Evolutionary conservation across 2,888 invertebrate genomes (phyloP).

Genomic region (Hermodice carunculata): DNA sequence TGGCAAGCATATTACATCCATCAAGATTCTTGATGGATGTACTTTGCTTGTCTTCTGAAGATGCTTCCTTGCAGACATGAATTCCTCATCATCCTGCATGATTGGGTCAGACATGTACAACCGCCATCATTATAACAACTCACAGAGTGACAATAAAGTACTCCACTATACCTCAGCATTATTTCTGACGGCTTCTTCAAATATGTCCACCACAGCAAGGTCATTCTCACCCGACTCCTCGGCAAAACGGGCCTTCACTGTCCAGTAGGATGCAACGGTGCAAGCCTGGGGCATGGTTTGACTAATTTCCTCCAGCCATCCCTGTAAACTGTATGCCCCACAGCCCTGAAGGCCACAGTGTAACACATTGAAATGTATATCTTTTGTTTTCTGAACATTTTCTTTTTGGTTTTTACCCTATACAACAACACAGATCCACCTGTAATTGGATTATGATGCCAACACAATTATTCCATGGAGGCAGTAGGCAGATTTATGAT

Average conservation of each 20-base stretch:
- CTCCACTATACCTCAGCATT: conserved; percentile 56
- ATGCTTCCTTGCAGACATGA: no score
- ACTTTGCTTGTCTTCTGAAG: no score
- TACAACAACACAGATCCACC: no score
- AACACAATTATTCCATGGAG: not conserved
- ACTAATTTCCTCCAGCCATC: conserved; percentile 55
- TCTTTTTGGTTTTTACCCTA: no score
- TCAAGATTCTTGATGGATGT: no score
- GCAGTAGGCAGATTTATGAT: not conserved
- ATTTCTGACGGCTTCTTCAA: conserved; percentile 52
- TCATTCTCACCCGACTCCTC: conserved; percentile 44
- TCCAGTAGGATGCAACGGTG: conserved; percentile 52
- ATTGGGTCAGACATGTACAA: no score
- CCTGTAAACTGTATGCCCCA: conserved; percentile 47
- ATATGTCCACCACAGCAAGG: conserved; percentile 47
- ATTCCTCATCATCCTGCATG: no score
- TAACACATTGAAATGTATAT: not conserved
- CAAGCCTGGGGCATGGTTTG: conserved; percentile 42
- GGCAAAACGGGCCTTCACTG: conserved; percentile 50
- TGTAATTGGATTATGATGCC: no score
- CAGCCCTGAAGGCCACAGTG: conserved; percentile 54
- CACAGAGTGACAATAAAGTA: no score
- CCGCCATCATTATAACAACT: no score
- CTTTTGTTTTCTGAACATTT: no score
- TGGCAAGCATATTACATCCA: no score